Evolutionary conservation across 2,888 invertebrate species (phyloP).

Genomic region (Leptinotarsa juncta): DNA sequence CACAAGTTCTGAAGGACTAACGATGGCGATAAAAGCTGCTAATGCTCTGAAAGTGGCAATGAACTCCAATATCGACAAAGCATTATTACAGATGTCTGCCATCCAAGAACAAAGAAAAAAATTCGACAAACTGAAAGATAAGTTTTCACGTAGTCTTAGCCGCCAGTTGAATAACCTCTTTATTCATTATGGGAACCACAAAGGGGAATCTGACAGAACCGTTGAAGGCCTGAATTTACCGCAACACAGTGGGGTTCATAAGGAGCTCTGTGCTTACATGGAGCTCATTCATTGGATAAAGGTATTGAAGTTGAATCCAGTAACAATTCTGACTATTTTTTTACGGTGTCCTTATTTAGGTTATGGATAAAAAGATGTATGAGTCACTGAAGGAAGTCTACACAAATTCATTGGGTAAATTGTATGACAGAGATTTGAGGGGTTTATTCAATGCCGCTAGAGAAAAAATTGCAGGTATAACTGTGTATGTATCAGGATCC

Average conservation of each 20-base stretch:
- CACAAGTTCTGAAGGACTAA: slow-evolving; percentile 72
- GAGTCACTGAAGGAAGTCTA: slow-evolving; percentile 85
- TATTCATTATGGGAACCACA: slow-evolving; percentile 87
- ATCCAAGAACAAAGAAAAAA: slow-evolving; percentile 83
- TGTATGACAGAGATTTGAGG: slow-evolving; percentile 88
- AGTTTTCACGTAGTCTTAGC: slow-evolving; percentile 85
- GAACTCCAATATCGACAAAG: slow-evolving; percentile 75
- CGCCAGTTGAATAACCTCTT: slow-evolving; percentile 95
- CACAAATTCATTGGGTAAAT: slow-evolving; percentile 83
- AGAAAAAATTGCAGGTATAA: slow-evolving; percentile 64
- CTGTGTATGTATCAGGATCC: background rate
- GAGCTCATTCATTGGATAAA: slow-evolving; percentile 94
- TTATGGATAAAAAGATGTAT: slow-evolving; percentile 87
- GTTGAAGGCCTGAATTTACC: slow-evolving; percentile 74
- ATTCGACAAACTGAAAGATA: slow-evolving; percentile 80
- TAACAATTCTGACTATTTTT: background rate
- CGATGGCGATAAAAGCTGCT: slow-evolving; percentile 77
- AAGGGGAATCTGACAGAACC: slow-evolving; percentile 72
- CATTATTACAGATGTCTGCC: slow-evolving; percentile 75
- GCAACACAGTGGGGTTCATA: slow-evolving; percentile 83
- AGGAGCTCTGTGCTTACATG: slow-evolving; percentile 86
- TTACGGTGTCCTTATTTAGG: slow-evolving; percentile 48
- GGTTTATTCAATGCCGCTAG: slow-evolving; percentile 82
- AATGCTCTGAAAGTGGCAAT: slow-evolving; percentile 80
- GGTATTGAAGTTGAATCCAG: slow-evolving; percentile 55